phyloP scores from a whole-genome alignment of 1,140 invertebrate species.

The Lucilia cuprina region DNA sequence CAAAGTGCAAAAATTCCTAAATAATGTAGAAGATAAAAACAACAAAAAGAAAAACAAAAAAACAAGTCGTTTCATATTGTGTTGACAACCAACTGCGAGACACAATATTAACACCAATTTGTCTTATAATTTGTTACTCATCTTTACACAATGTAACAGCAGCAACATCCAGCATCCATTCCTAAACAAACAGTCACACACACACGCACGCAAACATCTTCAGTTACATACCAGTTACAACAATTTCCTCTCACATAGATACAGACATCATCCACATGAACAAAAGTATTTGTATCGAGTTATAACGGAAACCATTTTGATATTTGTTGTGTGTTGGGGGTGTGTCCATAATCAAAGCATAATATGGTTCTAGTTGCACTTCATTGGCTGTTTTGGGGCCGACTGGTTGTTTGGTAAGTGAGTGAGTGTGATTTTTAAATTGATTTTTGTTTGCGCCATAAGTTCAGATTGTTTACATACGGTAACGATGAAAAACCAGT shows the following conservation, averaged over 20 bases:
- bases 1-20: background rate
- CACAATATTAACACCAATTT: conserved; percentile 27
- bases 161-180: background rate
- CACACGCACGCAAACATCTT: background rate
- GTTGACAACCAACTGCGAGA: conserved; percentile 10
- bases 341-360: conserved; percentile 30
- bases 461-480: conserved; percentile 26
- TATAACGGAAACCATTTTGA: conserved; percentile 33
- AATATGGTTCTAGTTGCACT: conserved; percentile 25
- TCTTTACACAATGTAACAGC: background rate
- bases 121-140: conserved; percentile 31
- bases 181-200: background rate
- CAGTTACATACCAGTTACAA: background rate
- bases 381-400: conserved; percentile 24
- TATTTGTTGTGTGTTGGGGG: conserved; percentile 11
- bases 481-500: conserved; percentile 22
- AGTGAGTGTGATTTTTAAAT: conserved; percentile 27
- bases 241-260: background rate
- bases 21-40: background rate
- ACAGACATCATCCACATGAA: background rate
- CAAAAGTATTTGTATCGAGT: background rate
- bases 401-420: background rate
- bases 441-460: background rate
- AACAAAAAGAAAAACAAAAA: too few species aligned
- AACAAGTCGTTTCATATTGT: background rate